These are phyloP conservation scores for Addax nasomaculatus DNA, from an alignment of 2,113 vertebrate genomes.

Conservation along the genomic window DNA sequence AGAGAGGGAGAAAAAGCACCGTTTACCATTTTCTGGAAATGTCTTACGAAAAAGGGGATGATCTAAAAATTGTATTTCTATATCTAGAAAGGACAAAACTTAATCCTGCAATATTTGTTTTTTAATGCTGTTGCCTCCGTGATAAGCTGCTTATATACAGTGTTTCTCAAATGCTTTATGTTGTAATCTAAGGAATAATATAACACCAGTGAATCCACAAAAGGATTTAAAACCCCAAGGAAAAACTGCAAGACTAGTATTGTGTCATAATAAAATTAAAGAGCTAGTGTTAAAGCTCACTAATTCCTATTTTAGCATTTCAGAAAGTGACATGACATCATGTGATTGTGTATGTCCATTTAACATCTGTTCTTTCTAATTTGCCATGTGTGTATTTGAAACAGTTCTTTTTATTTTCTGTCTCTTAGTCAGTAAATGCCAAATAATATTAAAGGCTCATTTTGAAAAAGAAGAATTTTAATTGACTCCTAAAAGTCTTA, in stretches of 20 bases:
- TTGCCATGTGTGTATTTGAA: constrained; percentile 40
- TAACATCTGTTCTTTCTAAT: constrained; percentile 52
- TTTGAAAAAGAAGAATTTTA: constrained; percentile 71
- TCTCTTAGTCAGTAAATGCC: constrained; percentile 28
- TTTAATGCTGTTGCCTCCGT: constrained; percentile 18
- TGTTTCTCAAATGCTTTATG: constrained; percentile 35
- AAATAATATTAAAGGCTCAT: constrained; percentile 51
- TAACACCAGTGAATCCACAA: constrained; percentile 15
- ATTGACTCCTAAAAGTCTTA: constrained; percentile 55
- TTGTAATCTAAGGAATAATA: constrained; percentile 48
- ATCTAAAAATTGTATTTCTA: constrained; percentile 42
- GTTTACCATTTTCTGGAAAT: not conserved
- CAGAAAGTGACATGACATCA: constrained; percentile 35
- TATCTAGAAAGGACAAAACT: constrained; percentile 16
- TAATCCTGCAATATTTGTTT: constrained; percentile 10
- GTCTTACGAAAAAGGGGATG: not conserved
- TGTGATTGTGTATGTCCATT: constrained; percentile 38
- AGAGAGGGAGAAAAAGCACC: not conserved
- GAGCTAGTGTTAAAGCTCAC: constrained; percentile 15
- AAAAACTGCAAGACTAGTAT: not conserved
- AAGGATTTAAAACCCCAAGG: constrained; percentile 28
- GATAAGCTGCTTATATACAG: constrained; percentile 38
- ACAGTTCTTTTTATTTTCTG: constrained; percentile 46
- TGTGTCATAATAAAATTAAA: constrained; percentile 41
- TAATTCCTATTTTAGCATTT: constrained; percentile 44